Base-by-base conservation (phyloP, 2,888 invertebrate species). In the Acanthoscelides obtectus region DNA sequence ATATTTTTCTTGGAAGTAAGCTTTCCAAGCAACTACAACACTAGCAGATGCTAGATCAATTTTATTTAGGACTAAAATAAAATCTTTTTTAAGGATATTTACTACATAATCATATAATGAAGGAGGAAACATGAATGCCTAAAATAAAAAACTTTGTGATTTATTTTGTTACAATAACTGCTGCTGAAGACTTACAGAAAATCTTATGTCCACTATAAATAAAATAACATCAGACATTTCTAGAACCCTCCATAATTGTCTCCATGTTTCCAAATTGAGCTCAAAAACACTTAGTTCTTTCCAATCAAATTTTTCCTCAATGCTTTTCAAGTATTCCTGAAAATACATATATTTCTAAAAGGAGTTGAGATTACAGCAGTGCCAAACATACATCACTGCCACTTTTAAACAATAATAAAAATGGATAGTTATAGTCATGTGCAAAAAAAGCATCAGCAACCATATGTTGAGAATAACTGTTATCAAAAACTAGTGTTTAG, bases 191-290 rank as follows among this genome's bases (percentile, higher is more conserved):
- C 89, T 89, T 84, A 94, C 94, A 6, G 95, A 90, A 85, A 89
- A 96, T 81, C 97, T 88, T 68, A 96, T 93, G 84, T 98, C 98
- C 0, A 95, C 94, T 74, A 98, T 94, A 8, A 96, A 88, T 17
- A 98, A 86, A 19, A 98, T 83, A 25, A 98, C 87, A 81, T 98
- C 98, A 0, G 97, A 96, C 90, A 97, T 95, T 85, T 98, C 98
- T 5, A 97, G 82, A 0, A 98, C 98, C 65, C 98, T 87, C 98
- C 98, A 98, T 74, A 98, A 84, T 80, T 98, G 98, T 19, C 98
- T 86, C 98, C 98, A 98, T 0, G 98, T 98, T 86, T 98, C 98
- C 77, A 98, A 85, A 86, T 98, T 98, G 73, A 97, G 84, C 84
- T 98, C 98, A 84, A 96, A 97, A 80, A 95, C 94, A 69, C 96